Evolutionary conservation across 2,888 invertebrate genomes (phyloP).

Genomic region (Cerceris ruficornis): DNA sequence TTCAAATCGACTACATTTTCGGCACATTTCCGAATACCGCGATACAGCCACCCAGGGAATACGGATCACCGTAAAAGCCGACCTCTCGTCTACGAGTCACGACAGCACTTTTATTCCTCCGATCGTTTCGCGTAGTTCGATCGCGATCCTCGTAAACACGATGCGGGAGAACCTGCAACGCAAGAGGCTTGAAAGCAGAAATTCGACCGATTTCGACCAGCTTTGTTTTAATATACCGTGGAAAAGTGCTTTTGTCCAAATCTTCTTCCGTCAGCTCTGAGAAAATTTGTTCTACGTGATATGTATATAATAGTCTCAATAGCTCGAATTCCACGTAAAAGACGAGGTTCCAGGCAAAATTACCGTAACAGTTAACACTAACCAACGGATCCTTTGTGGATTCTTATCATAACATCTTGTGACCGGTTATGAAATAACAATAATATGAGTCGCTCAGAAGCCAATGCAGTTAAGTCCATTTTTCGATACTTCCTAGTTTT

Average conservation of each 20-base stretch:
- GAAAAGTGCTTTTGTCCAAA: constrained; percentile 13
- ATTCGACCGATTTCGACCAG: constrained; percentile 44
- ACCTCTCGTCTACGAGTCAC: not conserved
- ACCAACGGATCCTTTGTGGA: no score
- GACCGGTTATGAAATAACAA: no score
- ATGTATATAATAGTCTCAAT: no score
- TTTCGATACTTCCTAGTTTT: no score
- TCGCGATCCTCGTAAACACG: constrained; percentile 47
- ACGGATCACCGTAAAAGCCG: constrained; percentile 37
- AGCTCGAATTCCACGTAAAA: no score
- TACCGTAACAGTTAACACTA: no score
- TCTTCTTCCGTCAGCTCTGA: not conserved
- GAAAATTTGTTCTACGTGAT: not conserved
- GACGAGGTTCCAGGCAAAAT: no score
- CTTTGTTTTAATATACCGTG: constrained; percentile 26
- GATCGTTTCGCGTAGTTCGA: constrained; percentile 30
- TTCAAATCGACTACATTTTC: constrained; percentile 25
- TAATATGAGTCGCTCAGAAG: no score
- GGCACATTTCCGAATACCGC: constrained; percentile 12
- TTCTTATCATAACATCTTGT: no score
- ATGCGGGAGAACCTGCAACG: constrained; percentile 15
- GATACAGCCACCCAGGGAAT: constrained; percentile 10
- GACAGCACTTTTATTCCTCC: constrained; percentile 28
- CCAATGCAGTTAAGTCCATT: no score
- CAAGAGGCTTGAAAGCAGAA: constrained; percentile 49